Base-by-base conservation (phyloP, 2,797 vertebrate species). In the Myiotriccus ornatus region DNA sequence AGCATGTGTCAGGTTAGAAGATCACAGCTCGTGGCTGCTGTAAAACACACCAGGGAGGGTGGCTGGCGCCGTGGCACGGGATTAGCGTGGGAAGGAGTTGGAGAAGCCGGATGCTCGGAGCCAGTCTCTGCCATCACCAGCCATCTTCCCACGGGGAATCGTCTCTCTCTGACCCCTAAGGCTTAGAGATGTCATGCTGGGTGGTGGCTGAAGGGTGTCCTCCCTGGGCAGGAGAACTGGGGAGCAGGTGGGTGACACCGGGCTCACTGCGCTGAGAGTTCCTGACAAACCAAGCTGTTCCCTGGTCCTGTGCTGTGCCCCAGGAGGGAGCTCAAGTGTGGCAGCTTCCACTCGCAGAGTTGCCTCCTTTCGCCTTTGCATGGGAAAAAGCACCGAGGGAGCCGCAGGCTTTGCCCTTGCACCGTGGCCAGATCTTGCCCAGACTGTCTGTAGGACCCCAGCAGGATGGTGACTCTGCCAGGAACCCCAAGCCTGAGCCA, bases 91-190 rank as follows among this genome's bases (percentile, higher is more conserved):
- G 87, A 87, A 85, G 21, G 62, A 82, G 93, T 32, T 6, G 57
- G 70, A 89, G 87, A 30, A 89, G 80, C 50, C 3, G 16, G 76
- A 7, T 75, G 63, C 76, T 93, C 34, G 25, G 80, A 89, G 76
- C 93, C 49, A 67, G 77, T 74, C 68, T 67, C 44, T 89, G 77
- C 78, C 0, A 23, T 76, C 34, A 23, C 79, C 21, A 25, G 68
- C 60, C 23, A 32, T 39, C 64, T 70, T 65, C 55, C 76, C 34
- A 3, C 13, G 18, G 52, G 55, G 92, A 81, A 68, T 52, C 2
- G 12, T 78, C 86, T 62, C 90, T 94, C 43, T 47, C 9, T 83
- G 84, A 88, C 74, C 88, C 77, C 7, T 65, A 75, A 80, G 77
- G 86, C 77, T 95, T 74, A 15, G 50, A 60, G 63, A 64, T 77